Percentiles rank a stretch among this genome's conserved stretches.
Evolutionary conservation across 1,140 invertebrate genomes (phyloP).

Genomic region (Pollicipes pollicipes): DNA sequence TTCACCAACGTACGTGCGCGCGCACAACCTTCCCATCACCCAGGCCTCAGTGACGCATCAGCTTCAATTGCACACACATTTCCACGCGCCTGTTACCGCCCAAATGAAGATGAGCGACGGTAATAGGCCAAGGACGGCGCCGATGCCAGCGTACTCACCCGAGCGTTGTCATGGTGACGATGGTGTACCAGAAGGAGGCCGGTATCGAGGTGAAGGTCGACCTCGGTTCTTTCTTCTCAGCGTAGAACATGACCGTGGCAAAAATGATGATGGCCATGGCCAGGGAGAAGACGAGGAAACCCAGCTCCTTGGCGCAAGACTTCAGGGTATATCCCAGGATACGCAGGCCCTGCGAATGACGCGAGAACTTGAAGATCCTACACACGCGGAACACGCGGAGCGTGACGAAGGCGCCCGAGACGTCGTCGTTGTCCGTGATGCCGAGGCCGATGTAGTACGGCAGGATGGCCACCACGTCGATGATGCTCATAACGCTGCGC

Average conservation of each 20-base stretch:
- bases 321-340: conserved; percentile 98
- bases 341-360: conserved; percentile 93
- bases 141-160: conserved; percentile 91
- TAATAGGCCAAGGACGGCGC: too few species aligned
- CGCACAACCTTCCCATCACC: too few species aligned
- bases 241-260: conserved; percentile 99
- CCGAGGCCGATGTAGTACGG: conserved; percentile 97
- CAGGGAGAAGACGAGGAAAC: conserved; percentile 96
- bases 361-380: conserved; percentile 98
- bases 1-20: too few species aligned
- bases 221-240: conserved; percentile 88
- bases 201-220: conserved; percentile 98
- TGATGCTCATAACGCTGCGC: conserved; percentile 93
- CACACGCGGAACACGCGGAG: conserved; percentile 99
- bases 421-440: conserved; percentile 94
- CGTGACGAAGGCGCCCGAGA: too few species aligned
- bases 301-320: conserved; percentile 96
- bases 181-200: conserved; percentile 99
- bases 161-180: conserved; percentile 98
- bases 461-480: conserved; percentile 97
- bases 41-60: too few species aligned
- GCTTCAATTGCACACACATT: too few species aligned
- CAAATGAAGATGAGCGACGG: too few species aligned
- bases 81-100: too few species aligned
- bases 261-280: conserved; percentile 99